Percentiles rank a stretch among this genome's conserved stretches.
Evolutionary conservation across 2,888 invertebrate genomes (phyloP).

Genomic region (Spatulosminthurus flaviceps): DNA sequence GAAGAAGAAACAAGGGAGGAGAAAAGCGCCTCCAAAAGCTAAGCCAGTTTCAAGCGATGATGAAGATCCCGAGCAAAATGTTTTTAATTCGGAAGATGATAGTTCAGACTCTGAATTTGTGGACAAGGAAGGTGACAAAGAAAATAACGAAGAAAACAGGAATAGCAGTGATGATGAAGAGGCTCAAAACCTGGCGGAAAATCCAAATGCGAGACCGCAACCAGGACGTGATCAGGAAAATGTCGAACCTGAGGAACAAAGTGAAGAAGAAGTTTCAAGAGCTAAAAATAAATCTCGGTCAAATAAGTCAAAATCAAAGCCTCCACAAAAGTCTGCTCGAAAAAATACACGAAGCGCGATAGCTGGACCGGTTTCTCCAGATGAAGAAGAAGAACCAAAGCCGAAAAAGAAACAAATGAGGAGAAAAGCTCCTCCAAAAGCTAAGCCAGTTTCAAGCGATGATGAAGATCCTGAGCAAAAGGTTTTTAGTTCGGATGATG

Average conservation of each 20-base stretch:
- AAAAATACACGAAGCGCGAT: no score
- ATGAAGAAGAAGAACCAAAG: no score
- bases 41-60: no score
- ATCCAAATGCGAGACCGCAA: neutral
- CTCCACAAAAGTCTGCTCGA: no score
- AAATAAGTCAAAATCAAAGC: neutral
- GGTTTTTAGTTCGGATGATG: neutral
- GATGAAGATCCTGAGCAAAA: constrained; percentile 10
- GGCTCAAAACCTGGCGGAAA: no score
- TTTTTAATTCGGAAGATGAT: no score
- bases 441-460: neutral
- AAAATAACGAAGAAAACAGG: neutral
- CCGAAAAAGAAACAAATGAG: neutral
- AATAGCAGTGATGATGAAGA: no score
- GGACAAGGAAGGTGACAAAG: neutral
- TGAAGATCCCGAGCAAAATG: no score
- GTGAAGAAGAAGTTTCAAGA: neutral
- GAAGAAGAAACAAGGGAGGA: neutral
- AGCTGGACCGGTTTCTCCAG: no score
- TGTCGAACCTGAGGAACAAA: neutral
- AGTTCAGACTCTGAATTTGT: no score
- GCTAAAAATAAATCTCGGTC: neutral
- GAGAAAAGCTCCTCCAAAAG: neutral
- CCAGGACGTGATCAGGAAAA: neutral
- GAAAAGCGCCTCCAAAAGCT: no score